A percentile compares a stretch with the other conserved stretches of the same genome.
Evolutionary conservation across 1,140 invertebrate genomes (phyloP).

Genomic region (Babylonia areolata): DNA sequence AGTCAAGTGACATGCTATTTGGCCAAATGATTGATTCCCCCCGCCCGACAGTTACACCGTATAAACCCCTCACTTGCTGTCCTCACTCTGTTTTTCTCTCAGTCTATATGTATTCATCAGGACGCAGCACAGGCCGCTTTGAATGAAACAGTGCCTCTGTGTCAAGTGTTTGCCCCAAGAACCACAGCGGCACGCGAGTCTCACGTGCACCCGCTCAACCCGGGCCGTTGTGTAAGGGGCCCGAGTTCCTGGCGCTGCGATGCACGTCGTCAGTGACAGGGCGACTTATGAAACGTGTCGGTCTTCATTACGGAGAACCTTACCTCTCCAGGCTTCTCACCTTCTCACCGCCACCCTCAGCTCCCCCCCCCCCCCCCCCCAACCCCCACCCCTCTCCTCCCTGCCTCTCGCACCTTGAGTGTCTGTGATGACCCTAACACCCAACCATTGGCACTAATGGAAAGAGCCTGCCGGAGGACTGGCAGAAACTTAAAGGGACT

Average conservation of each 20-base stretch:
- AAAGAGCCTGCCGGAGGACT: neutral
- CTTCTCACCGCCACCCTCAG: neutral
- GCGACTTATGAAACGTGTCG: constrained; percentile 22
- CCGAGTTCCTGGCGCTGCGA: neutral
- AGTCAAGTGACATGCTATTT: too few relatives aligned
- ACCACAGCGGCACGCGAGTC: neutral
- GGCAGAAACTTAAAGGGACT: too few relatives aligned
- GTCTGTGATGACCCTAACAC: neutral
- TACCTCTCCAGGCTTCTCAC: neutral
- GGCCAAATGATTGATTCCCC: too few relatives aligned
- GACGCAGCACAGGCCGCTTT: too few relatives aligned
- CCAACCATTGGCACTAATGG: neutral
- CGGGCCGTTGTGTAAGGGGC: neutral
- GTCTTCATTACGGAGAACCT: constrained; percentile 3
- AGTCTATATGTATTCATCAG: too few relatives aligned
- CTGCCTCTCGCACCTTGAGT: neutral
- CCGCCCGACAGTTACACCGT: too few relatives aligned
- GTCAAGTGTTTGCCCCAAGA: neutral
- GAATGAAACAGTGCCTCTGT: too few relatives aligned
- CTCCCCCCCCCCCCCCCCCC: too few relatives aligned
- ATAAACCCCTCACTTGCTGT: too few relatives aligned
- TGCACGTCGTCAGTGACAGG: constrained; percentile 9
- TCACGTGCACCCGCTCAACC: neutral
- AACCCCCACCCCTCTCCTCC: too few relatives aligned
- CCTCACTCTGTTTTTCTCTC: too few relatives aligned